Conservation (phyloP, 2,113 vertebrate genomes). For the Mohoua ochrocephala region DNA sequence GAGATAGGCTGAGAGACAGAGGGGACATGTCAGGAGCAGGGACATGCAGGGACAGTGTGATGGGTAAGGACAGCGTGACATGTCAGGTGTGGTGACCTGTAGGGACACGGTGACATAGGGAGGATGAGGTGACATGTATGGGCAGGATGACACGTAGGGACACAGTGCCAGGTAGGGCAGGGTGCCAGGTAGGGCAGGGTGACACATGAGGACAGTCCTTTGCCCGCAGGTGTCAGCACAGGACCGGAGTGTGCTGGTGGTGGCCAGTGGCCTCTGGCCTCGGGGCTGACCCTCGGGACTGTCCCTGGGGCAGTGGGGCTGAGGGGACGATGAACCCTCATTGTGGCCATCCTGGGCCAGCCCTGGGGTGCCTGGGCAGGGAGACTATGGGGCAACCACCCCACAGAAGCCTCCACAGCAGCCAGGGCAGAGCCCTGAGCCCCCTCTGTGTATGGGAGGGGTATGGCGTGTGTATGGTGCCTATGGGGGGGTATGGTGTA, state of each 20-base stretch:
- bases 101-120: background rate
- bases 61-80: background rate
- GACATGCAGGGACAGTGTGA: background rate
- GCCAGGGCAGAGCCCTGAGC: background rate
- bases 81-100: background rate
- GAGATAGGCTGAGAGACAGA: background rate
- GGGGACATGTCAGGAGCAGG: background rate
- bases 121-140: background rate
- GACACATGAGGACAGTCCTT: background rate
- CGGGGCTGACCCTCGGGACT: accelerated
- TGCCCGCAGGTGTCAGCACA: background rate
- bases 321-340: background rate
- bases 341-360: background rate
- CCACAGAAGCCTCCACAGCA: background rate
- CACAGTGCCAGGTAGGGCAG: background rate
- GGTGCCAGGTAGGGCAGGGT: background rate
- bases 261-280: background rate
- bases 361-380: background rate
- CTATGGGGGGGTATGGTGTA: background rate
- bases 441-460: background rate
- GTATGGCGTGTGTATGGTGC: background rate
- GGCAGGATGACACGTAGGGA: background rate
- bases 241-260: background rate
- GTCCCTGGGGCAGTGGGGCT: accelerated
- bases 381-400: background rate